Percentiles rank a stretch among this genome's conserved stretches.
Conservation (phyloP, 2,113 vertebrate genomes). For the Pachypanchax playfairii region DNA sequence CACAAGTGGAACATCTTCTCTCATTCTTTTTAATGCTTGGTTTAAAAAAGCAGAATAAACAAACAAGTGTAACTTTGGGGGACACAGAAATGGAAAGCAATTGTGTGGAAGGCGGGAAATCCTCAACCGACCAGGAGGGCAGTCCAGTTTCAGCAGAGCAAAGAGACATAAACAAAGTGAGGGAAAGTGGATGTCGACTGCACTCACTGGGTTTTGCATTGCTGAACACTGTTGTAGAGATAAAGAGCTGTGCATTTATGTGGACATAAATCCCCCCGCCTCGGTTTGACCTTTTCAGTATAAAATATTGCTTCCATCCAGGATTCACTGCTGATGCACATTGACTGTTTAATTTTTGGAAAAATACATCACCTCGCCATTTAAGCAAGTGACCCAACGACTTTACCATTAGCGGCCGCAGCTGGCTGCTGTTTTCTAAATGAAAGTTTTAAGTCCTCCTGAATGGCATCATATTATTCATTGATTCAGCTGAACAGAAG, state of each 20-base stretch:
- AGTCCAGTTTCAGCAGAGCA: slow-evolving; percentile 32
- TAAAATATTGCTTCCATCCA: background rate
- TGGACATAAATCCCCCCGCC: slow-evolving; percentile 17
- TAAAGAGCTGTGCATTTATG: slow-evolving; percentile 39
- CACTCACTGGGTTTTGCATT: slow-evolving; percentile 27
- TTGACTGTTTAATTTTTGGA: background rate
- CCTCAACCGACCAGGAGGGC: slow-evolving; percentile 45
- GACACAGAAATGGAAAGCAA: slow-evolving; percentile 67
- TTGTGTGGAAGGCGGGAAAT: slow-evolving; percentile 56
- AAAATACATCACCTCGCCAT: slow-evolving; percentile 1
- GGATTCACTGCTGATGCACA: background rate
- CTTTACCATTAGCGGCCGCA: background rate
- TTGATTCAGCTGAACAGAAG: background rate
- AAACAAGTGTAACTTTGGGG: slow-evolving; percentile 22
- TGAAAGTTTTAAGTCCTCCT: slow-evolving; percentile 1
- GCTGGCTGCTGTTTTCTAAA: background rate
- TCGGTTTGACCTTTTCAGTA: slow-evolving; percentile 12
- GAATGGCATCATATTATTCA: background rate
- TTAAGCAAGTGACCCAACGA: background rate
- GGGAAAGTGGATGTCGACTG: slow-evolving; percentile 19
- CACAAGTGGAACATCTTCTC: background rate
- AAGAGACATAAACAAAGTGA: slow-evolving; percentile 5
- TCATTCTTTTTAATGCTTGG: slow-evolving; percentile 7
- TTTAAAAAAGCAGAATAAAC: slow-evolving; percentile 18
- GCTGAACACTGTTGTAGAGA: slow-evolving; percentile 22